Conservation (phyloP, 92 coral and sea anemone species). For the Isaurus tuberculatus region DNA sequence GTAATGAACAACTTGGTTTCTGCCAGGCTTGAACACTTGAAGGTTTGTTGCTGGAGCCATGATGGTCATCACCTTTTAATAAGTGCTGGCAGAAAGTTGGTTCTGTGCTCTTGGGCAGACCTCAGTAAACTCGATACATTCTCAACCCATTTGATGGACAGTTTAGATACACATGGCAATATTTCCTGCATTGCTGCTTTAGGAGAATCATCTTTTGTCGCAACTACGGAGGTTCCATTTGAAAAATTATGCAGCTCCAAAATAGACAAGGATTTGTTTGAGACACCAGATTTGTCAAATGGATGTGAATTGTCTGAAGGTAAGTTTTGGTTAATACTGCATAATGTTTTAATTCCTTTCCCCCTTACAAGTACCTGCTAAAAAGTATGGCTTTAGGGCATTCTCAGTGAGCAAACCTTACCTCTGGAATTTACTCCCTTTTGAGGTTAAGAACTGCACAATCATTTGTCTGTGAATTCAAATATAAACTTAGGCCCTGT, state of each 20-base stretch:
- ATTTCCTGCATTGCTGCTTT: slow-evolving; percentile 18
- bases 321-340: not conserved
- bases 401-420: too few species aligned
- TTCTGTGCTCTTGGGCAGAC: slow-evolving; percentile 26
- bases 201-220: slow-evolving; percentile 20
- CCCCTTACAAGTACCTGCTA: not conserved
- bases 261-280: slow-evolving; percentile 20
- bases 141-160: not conserved
- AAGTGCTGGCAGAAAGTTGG: slow-evolving; percentile 24
- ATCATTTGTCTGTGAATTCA: too few species aligned
- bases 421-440: too few species aligned
- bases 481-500: too few species aligned
- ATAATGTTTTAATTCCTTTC: not conserved
- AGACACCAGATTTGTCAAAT: not conserved
- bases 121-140: slow-evolving; percentile 4
- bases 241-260: slow-evolving; percentile 18
- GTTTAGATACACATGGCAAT: slow-evolving; percentile 27
- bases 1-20: not conserved
- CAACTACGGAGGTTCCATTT: slow-evolving; percentile 17
- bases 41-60: slow-evolving; percentile 24
- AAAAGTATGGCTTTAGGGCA: not conserved
- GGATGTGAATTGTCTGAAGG: slow-evolving; percentile 13
- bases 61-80: slow-evolving; percentile 24
- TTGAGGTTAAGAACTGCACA: too few species aligned
- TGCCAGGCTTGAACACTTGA: slow-evolving; percentile 1